A percentile compares a stretch with the other conserved stretches of the same genome.
Evolutionary conservation across 2,113 vertebrate species (phyloP).

Genomic region (Cephalopholis sonnerati): DNA sequence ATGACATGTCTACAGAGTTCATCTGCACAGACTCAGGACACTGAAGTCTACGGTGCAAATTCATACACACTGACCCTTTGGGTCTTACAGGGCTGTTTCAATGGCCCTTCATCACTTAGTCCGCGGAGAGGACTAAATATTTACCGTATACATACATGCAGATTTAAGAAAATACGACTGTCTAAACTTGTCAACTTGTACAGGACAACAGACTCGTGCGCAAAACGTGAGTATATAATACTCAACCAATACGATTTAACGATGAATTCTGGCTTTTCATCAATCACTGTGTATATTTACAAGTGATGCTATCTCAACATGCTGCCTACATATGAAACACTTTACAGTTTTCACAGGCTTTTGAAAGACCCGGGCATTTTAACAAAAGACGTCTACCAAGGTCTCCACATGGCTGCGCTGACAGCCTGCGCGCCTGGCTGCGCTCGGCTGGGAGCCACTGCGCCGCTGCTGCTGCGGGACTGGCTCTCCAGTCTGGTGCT

Average conservation of each 20-base stretch:
- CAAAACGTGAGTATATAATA: constrained; percentile 82
- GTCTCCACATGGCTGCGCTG: constrained; percentile 78
- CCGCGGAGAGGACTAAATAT: constrained; percentile 82
- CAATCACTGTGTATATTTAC: constrained; percentile 59
- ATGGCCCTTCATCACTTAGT: constrained; percentile 81
- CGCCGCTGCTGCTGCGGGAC: constrained; percentile 15
- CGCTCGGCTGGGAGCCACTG: neutral
- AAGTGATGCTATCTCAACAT: constrained; percentile 35
- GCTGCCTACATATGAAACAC: neutral
- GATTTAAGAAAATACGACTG: constrained; percentile 80
- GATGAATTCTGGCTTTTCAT: constrained; percentile 68
- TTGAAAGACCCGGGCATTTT: neutral
- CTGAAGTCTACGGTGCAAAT: constrained; percentile 78
- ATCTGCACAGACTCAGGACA: constrained; percentile 79
- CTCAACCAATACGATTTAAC: constrained; percentile 66
- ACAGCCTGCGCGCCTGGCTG: constrained; percentile 37
- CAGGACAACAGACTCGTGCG: constrained; percentile 77
- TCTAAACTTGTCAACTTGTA: constrained; percentile 77
- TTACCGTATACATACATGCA: constrained; percentile 82
- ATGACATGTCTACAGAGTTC: constrained; percentile 74
- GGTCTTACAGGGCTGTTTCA: constrained; percentile 87
- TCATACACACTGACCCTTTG: constrained; percentile 82
- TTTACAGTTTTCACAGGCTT: neutral
- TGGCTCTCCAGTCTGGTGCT: constrained; percentile 52
- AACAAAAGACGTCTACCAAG: constrained; percentile 84